phyloP scores from a whole-genome alignment of 2,113 vertebrate genomes.

The Lipophrys pholis region DNA sequence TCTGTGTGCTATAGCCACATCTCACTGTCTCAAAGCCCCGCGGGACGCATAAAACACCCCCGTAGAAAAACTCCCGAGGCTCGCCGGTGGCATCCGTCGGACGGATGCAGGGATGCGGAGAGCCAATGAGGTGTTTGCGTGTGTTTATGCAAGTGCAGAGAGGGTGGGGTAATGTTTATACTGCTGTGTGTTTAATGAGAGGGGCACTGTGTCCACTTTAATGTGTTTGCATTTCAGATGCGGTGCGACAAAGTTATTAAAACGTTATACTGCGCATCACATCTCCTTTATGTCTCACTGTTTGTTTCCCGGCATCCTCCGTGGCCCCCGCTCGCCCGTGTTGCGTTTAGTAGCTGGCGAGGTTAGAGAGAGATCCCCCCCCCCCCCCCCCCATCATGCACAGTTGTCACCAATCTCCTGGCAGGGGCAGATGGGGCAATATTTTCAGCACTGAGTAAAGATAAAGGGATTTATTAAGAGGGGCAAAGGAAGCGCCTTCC shows the following conservation, averaged over 20 bases:
- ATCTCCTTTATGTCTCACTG: constrained; percentile 54
- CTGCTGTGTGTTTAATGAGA: constrained; percentile 70
- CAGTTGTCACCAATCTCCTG: constrained; percentile 36
- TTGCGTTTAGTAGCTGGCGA: constrained; percentile 40
- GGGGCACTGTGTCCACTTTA: constrained; percentile 61
- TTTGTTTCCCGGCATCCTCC: constrained; percentile 45
- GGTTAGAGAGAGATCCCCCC: constrained; percentile 45
- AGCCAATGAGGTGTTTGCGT: constrained; percentile 57
- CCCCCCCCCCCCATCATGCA: constrained; percentile 22
- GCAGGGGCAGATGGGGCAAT: constrained; percentile 31
- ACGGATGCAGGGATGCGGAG: constrained; percentile 62
- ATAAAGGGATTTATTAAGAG: not conserved
- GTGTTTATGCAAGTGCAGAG: constrained; percentile 53
- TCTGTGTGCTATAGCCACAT: constrained; percentile 75
- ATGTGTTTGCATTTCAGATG: constrained; percentile 70
- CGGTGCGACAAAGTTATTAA: constrained; percentile 67
- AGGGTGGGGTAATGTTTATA: constrained; percentile 57
- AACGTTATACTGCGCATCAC: constrained; percentile 49
- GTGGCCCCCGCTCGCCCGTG: constrained; percentile 52
- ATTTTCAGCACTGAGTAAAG: constrained; percentile 1
- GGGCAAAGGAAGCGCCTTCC: constrained; percentile 1
- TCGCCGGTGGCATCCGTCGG: constrained; percentile 62
- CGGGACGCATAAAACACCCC: constrained; percentile 73
- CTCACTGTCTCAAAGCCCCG: constrained; percentile 69
- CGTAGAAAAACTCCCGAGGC: constrained; percentile 72